Conservation (phyloP, 2,113 vertebrate genomes). For the Seriola aureovittata region DNA sequence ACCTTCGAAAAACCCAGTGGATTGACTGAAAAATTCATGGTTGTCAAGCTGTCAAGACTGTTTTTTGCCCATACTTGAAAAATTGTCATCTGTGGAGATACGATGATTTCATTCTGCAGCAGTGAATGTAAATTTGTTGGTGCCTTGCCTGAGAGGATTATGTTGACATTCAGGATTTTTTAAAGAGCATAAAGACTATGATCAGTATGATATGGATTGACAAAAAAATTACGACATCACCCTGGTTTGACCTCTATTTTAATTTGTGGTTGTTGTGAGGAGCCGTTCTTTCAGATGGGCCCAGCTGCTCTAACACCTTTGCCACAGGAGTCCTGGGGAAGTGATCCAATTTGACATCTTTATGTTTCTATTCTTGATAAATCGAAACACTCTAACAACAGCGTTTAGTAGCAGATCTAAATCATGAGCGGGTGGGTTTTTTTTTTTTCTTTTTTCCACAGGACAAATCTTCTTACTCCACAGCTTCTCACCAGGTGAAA, state of each 20-base stretch:
- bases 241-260: conserved; percentile 37
- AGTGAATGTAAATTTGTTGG: conserved; percentile 36
- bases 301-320: conserved; percentile 43
- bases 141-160: conserved; percentile 16
- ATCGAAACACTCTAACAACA: background rate
- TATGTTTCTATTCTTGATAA: conserved; percentile 26
- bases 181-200: conserved; percentile 27
- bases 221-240: conserved; percentile 28
- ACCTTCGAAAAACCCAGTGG: conserved; percentile 34
- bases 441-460: background rate
- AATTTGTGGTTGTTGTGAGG: conserved; percentile 31
- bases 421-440: background rate
- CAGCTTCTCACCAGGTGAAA: background rate
- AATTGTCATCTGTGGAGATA: conserved; percentile 33
- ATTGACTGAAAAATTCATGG: conserved; percentile 55
- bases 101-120: conserved; percentile 15
- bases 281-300: conserved; percentile 11
- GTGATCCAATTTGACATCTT: conserved; percentile 39
- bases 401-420: conserved; percentile 22
- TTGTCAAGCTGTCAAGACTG: conserved; percentile 56
- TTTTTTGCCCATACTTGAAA: conserved; percentile 20
- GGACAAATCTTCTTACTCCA: background rate
- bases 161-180: conserved; percentile 26
- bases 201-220: conserved; percentile 25
- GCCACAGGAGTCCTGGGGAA: background rate